Conservation (phyloP, 2,797 vertebrate species). For the Orientallactaga sibirica region DNA sequence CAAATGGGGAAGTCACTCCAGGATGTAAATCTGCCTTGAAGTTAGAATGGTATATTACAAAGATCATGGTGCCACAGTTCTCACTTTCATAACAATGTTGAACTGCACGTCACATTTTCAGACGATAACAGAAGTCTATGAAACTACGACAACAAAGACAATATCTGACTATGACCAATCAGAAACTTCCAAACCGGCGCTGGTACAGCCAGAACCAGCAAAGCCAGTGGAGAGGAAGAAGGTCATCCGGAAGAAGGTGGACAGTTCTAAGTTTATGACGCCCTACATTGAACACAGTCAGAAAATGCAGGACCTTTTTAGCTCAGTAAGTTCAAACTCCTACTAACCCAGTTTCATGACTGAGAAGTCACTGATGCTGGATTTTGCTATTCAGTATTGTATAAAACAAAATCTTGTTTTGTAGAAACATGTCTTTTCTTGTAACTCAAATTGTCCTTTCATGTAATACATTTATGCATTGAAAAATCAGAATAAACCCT, state of each 20-base stretch:
- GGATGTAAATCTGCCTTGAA: background rate
- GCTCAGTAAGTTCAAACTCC: conserved; percentile 90
- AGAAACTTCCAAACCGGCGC: conserved; percentile 41
- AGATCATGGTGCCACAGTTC: background rate
- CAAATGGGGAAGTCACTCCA: background rate
- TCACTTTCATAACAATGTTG: conserved; percentile 31
- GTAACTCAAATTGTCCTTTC: conserved; percentile 7
- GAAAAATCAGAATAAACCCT: background rate
- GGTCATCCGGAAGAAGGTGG: conserved; percentile 93
- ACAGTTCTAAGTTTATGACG: conserved; percentile 97
- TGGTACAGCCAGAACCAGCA: conserved; percentile 56
- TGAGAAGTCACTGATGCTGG: background rate
- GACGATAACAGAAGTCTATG: conserved; percentile 81
- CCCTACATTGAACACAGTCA: conserved; percentile 97
- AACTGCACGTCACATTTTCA: conserved; percentile 63
- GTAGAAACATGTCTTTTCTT: background rate
- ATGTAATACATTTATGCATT: background rate
- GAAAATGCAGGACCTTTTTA: conserved; percentile 98
- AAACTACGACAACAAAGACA: conserved; percentile 78
- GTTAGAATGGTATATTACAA: background rate
- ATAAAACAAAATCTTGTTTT: conserved; percentile 38
- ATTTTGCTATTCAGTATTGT: conserved; percentile 16
- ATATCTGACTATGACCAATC: conserved; percentile 75
- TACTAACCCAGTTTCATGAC: background rate
- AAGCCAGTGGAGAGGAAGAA: conserved; percentile 90